These are phyloP conservation scores for Macrobrachium nipponense DNA, from an alignment of 1,140 invertebrate genomes.

Conservation along the genomic window DNA sequence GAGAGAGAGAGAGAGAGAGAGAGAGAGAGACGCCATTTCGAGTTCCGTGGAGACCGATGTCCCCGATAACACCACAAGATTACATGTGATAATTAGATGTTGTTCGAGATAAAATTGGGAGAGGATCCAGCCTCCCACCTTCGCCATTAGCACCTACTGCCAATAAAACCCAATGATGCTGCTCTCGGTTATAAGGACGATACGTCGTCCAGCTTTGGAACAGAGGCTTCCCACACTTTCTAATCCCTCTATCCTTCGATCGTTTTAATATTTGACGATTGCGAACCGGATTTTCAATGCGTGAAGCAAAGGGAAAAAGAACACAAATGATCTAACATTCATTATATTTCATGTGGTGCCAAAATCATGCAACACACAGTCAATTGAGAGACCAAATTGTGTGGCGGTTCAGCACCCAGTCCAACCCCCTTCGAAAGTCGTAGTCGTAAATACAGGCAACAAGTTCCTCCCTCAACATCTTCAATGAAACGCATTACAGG, in stretches of 20 bases:
- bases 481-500: too few species aligned
- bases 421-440: too few species aligned
- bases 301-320: too few species aligned
- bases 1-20: not conserved
- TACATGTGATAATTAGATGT: slow-evolving; percentile 55
- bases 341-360: too few species aligned
- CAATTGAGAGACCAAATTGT: too few species aligned
- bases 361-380: too few species aligned
- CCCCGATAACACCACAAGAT: slow-evolving; percentile 35
- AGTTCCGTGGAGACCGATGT: slow-evolving; percentile 12
- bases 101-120: slow-evolving; percentile 31
- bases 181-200: not conserved
- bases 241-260: not conserved
- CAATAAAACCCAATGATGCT: slow-evolving; percentile 15
- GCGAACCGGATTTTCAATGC: too few species aligned
- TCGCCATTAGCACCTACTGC: slow-evolving; percentile 50
- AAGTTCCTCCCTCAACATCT: too few species aligned
- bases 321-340: too few species aligned
- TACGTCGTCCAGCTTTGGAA: too few species aligned
- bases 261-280: not conserved
- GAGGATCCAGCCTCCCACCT: not conserved
- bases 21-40: not conserved
- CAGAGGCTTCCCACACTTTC: not conserved
- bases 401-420: too few species aligned
- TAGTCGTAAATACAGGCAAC: too few species aligned